These are phyloP conservation scores for Glaucopsyche alexis DNA, from an alignment of 2,888 invertebrate genomes.

Conservation along the genomic window DNA sequence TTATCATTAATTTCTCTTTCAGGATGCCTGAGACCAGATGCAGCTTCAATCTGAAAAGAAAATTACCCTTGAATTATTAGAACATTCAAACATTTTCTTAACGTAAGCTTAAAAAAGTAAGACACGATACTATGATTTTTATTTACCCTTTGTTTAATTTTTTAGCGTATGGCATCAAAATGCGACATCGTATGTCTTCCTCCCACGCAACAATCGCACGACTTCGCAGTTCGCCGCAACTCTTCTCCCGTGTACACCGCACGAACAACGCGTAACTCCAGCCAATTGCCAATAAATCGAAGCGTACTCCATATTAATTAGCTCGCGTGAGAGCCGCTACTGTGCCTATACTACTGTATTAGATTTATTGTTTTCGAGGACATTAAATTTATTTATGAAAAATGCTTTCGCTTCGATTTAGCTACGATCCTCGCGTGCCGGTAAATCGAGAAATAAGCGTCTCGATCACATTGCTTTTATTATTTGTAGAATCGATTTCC, in stretches of 20 bases:
- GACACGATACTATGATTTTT: too few species aligned
- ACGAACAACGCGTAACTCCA: slow-evolving; percentile 47
- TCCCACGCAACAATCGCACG: background rate
- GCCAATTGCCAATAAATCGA: slow-evolving; percentile 62
- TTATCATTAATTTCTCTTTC: background rate
- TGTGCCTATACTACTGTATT: slow-evolving; percentile 48
- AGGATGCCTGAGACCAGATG: background rate
- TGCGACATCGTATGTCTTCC: background rate
- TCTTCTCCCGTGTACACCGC: slow-evolving; percentile 39
- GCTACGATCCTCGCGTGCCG: slow-evolving; percentile 46
- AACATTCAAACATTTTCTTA: too few species aligned
- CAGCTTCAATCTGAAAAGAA: too few species aligned
- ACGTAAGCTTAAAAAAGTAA: too few species aligned
- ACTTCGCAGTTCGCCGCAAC: background rate
- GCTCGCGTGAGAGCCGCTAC: slow-evolving; percentile 69
- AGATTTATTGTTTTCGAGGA: slow-evolving; percentile 58
- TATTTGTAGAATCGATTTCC: slow-evolving; percentile 16
- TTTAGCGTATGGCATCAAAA: too few species aligned
- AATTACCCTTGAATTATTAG: too few species aligned
- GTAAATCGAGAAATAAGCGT: slow-evolving; percentile 40
- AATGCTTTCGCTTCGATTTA: slow-evolving; percentile 50
- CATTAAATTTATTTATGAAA: slow-evolving; percentile 67
- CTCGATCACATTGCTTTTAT: slow-evolving; percentile 31
- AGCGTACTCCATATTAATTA: slow-evolving; percentile 71
- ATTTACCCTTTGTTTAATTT: too few species aligned